Evolutionary conservation across 1,140 invertebrate genomes (phyloP), one percentile per base, ranked within the genome.

Genomic region (Phthorimaea operculella): DNA sequence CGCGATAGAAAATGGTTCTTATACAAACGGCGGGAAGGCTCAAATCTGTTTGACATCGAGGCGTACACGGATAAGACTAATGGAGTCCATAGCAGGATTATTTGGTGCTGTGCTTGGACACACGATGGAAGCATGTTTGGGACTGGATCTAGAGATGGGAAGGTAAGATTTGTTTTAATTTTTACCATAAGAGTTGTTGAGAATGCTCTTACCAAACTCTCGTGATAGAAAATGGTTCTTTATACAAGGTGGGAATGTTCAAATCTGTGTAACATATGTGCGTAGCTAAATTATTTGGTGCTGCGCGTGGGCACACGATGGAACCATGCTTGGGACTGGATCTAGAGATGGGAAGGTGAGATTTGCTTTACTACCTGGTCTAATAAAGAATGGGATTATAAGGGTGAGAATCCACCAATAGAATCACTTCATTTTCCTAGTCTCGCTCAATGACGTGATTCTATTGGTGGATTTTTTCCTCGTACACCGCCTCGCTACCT

Each of bases 61-160:
- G 88, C 88, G 0, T 72, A 69, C 7, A 90, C 90, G 17, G 90
- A 92, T 62, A 95, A 94, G 67, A 91, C 89, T 36, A 92, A 90
- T 57, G 89, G 89, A n/a, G 85, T 94, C 10, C 97, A 99, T 74
- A 87, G 90, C 0, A 88, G 98, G 59, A 97, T 99, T 18, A 97
- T 99, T 65, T 99, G 97, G 97, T 92, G 93, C 33, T 98, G 96
- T 79, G 88, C 91, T 51, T 99, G 97, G 97, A 88, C 92, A 16
- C 89, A 89, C 64, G 95, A 98, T 86, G 91, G 91, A 6, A 75
- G 81, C 56, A 91, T 90, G 72, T 99, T 99, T 87, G 89, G 89
- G 0, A 99, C 98, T 4, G 94, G 92, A 33, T 98, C 96, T 0
- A 87, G 98, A 66, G 97, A 99, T 79, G 96, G 96, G 60, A 96